phyloP scores from a whole-genome alignment of 23 tunicate genomes.

The Diplosoma virens region DNA sequence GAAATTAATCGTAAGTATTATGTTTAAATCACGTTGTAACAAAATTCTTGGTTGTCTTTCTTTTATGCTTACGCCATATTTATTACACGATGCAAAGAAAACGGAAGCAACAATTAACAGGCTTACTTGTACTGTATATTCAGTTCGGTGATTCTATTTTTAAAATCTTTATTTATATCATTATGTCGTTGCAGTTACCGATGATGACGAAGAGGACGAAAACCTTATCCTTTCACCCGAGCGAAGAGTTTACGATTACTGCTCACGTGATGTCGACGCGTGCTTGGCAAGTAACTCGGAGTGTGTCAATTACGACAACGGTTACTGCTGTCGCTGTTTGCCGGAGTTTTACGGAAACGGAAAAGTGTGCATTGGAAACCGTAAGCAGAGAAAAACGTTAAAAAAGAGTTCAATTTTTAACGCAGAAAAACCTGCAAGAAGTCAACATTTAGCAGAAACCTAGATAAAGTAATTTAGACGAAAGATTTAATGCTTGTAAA shows the following conservation, averaged over 20 bases:
- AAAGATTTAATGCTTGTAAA: too few relatives aligned
- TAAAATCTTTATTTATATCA: too few relatives aligned
- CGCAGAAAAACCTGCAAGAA: too few relatives aligned
- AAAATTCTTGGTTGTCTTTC: background rate
- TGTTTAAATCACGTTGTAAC: too few relatives aligned
- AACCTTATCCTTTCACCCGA: background rate
- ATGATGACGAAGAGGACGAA: conserved; percentile 1
- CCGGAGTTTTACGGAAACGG: conserved; percentile 73
- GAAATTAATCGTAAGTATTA: conserved; percentile 54
- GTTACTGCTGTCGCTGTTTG: conserved; percentile 72
- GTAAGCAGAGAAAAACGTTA: conserved; percentile 17
- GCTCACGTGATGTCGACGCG: conserved; percentile 31
- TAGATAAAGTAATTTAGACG: too few relatives aligned
- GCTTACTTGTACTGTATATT: too few relatives aligned
- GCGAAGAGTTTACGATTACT: conserved; percentile 19
- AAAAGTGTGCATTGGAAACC: conserved; percentile 42
- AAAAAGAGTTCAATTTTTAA: background rate
- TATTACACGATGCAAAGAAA: too few relatives aligned
- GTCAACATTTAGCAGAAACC: too few relatives aligned
- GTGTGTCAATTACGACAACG: conserved; percentile 37
- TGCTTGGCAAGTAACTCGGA: conserved; percentile 44
- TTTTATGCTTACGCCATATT: too few relatives aligned
- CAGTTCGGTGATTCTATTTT: too few relatives aligned
- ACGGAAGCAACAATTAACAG: too few relatives aligned
- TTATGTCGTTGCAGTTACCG: conserved; percentile 11